Base-by-base conservation (phyloP, 2,113 vertebrate species). In the Ellobius talpinus region DNA sequence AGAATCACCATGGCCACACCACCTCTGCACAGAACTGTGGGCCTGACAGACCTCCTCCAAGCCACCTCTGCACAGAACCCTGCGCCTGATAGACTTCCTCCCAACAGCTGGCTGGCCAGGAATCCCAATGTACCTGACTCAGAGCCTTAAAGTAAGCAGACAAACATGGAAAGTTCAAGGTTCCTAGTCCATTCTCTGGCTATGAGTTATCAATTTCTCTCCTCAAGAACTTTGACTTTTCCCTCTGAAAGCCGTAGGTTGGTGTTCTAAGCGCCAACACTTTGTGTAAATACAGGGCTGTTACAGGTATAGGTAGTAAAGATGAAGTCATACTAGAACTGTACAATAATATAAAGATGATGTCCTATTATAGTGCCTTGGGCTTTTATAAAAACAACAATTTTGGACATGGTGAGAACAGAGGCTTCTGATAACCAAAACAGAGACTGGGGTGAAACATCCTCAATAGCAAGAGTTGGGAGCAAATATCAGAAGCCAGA, bases 171-270 rank as follows among this genome's bases (percentile, higher is more conserved):
- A 86, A 91, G 63, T 88, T 89, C 70, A 89, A 93, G 13, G 14
- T 36, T 89, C 45, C 63, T 55, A 12, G 21, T 89, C n/a, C 94
- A 24, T 50, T 93, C 33, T 81, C 87, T 84, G 68, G 36, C 36
- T 82, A 50, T 12, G 52, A 91, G 21, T 84, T 93, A 87, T 47
- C 24, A n/a, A 85, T 92, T 94, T 90, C 39, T 94, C 90, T 89
- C 86, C 29, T 81, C 72, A n/a, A 93, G 61, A 95, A 92, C 88
- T 90, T 58, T 88, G 70, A 70, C 45, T 39, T 95, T 55, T 50
- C 47, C 8, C 24, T 24, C 55, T 21, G 7, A 95, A 65, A 87
- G 50, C 58, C 55, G 33, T 72, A 52, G 47, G 9, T 29, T 90
- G 65, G 82, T 61, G 0, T 74, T 94, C 52, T 91, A 81, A 94